Conservation (phyloP, 2,113 vertebrate species). For the Cavia aperea region DNA sequence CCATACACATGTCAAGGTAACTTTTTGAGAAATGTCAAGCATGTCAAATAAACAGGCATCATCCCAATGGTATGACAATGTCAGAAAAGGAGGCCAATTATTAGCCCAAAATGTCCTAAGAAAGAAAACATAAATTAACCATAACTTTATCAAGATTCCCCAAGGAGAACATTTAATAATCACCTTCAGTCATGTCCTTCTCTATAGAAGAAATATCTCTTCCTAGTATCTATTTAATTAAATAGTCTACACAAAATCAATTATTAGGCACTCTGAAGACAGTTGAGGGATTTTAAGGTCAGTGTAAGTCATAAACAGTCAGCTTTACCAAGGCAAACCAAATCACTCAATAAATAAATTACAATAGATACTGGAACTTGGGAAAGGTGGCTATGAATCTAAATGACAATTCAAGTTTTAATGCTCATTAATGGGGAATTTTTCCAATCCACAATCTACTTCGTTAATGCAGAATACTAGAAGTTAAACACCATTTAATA, state of each 20-base stretch:
- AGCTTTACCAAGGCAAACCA: slow-evolving; percentile 35
- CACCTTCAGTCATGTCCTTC: slow-evolving; percentile 45
- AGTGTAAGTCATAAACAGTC: slow-evolving; percentile 35
- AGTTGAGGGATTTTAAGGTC: slow-evolving; percentile 64
- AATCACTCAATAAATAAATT: slow-evolving; percentile 40
- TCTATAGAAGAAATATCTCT: slow-evolving; percentile 57
- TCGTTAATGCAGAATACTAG: not conserved
- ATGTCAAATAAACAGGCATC: slow-evolving; percentile 61
- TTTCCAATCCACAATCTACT: not conserved
- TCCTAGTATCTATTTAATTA: slow-evolving; percentile 68
- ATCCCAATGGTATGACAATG: slow-evolving; percentile 48
- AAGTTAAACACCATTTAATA: not conserved
- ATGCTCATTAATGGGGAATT: not conserved
- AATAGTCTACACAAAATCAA: slow-evolving; percentile 68
- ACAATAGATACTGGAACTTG: not conserved
- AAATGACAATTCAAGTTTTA: slow-evolving; percentile 23
- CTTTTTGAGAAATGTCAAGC: slow-evolving; percentile 72
- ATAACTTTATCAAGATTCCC: slow-evolving; percentile 50
- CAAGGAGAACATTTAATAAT: slow-evolving; percentile 61
- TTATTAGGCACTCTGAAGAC: slow-evolving; percentile 60
- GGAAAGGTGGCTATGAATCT: not conserved
- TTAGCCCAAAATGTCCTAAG: not conserved
- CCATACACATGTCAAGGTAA: slow-evolving; percentile 67
- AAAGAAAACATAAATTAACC: slow-evolving; percentile 57
- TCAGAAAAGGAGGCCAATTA: slow-evolving; percentile 53